These are phyloP conservation scores for Lutraria lutraria DNA, from an alignment of 2,888 invertebrate species.

Conservation along the genomic window DNA sequence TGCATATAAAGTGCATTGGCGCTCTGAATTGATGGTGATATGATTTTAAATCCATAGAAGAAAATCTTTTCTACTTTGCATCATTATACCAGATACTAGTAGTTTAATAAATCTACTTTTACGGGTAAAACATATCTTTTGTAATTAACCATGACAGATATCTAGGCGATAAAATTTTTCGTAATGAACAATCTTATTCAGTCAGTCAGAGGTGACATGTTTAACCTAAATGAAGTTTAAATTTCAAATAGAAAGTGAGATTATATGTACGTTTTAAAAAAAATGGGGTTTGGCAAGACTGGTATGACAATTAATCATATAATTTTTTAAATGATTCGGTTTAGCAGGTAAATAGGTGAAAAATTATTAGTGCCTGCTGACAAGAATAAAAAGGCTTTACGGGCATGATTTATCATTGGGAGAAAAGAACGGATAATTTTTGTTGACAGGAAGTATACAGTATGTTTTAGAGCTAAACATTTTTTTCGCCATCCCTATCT, in stretches of 20 bases:
- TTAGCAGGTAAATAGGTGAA: background rate
- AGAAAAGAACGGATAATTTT: background rate
- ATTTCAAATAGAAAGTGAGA: slow-evolving; percentile 69
- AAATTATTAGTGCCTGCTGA: background rate
- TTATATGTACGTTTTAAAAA: background rate
- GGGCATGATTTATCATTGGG: background rate
- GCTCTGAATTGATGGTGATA: slow-evolving; percentile 5
- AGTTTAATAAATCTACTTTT: slow-evolving; percentile 31
- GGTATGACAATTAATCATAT: slow-evolving; percentile 48
- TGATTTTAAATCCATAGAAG: background rate
- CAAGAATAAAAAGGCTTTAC: background rate
- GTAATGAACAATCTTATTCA: slow-evolving; percentile 29
- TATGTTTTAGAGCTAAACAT: background rate
- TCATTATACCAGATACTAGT: slow-evolving; percentile 32
- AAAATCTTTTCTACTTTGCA: slow-evolving; percentile 27
- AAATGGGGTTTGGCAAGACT: slow-evolving; percentile 45
- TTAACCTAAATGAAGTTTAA: slow-evolving; percentile 37
- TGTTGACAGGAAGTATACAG: slow-evolving; percentile 10
- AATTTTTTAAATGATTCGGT: slow-evolving; percentile 2
- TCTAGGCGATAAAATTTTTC: slow-evolving; percentile 28
- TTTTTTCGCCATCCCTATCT: background rate
- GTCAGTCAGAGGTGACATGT: slow-evolving; percentile 44
- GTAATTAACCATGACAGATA: slow-evolving; percentile 20
- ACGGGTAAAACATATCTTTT: slow-evolving; percentile 13
- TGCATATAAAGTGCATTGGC: slow-evolving; percentile 43